Percentiles rank a stretch among this genome's conserved stretches.
These are phyloP conservation scores for Epirrhoe alternata DNA, from an alignment of 2,888 invertebrate species.

Conservation along the genomic window DNA sequence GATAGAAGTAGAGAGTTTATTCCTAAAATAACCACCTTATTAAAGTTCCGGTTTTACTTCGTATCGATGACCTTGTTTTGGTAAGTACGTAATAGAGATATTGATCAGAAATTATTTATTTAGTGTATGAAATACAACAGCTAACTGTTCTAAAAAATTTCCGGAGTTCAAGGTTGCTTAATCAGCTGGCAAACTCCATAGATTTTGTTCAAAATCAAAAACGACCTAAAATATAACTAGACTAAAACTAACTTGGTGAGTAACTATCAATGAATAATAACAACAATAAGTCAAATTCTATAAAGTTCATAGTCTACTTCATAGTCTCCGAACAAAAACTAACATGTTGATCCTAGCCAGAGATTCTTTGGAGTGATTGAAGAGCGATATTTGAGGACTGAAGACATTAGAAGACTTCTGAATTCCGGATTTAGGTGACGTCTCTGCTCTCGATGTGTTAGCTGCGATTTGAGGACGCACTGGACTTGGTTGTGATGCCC, in stretches of 20 bases:
- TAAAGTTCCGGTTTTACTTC: background rate
- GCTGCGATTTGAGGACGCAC: conserved; percentile 45
- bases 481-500: conserved; percentile 46
- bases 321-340: conserved; percentile 34
- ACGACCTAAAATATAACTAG: no score
- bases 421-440: conserved; percentile 30
- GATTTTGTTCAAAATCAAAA: no score
- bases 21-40: conserved; percentile 54
- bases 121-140: no score
- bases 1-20: conserved; percentile 74
- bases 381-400: conserved; percentile 74
- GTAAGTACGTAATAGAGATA: no score
- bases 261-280: background rate
- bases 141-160: no score
- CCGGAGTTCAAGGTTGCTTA: no score
- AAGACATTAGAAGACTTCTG: conserved; percentile 46
- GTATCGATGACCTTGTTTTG: no score
- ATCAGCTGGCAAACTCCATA: no score
- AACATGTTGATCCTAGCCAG: conserved; percentile 72
- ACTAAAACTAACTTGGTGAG: background rate
- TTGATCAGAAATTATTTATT: no score
- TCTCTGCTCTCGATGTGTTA: conserved; percentile 44
- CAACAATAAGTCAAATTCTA: no score
- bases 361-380: conserved; percentile 75
- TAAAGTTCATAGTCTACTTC: no score